Evolutionary conservation across 1,140 invertebrate genomes (phyloP), one percentile per base, ranked within the genome.

Genomic region (Venturia canescens): DNA sequence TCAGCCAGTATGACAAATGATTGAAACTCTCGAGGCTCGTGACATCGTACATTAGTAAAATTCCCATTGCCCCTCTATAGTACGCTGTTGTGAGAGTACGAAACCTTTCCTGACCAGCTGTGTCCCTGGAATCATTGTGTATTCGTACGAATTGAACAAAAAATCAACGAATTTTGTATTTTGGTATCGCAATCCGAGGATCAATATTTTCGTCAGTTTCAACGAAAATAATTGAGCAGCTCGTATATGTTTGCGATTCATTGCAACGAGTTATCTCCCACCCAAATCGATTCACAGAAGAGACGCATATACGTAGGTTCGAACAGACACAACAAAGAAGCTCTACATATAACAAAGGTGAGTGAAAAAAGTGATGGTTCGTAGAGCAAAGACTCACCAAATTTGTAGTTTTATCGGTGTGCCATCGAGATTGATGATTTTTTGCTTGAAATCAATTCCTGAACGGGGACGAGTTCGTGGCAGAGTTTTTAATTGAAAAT

Each of bases 361-460:
- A 63, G 15, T 63, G 5, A 26, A 23, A 26, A 63, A 63, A 63
- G 11, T 13, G 60, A 63, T 63, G 60, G 27, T 7, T 63, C 60
- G 15, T 63, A 27, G 11, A 11, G n/a, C 13, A 1, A 18, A 93
- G 9, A 94, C 96, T 92, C 94, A 97, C 96, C 97, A 98, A 89
- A 98, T 97, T 92, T 98, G 97, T 67, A 97, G 92, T 91, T 97
- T 97, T 79, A 97, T 95, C 76, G 95, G 96, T 75, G 95, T 95
- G 4, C 96, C 96, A 89, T 97, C 96, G 82, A 98, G 91, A 89
- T 97, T 96, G 83, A 97, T 96, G 80, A 97, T 96, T 91, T 97
- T 97, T 90, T 97, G 96, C 92, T 97, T 98, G 89, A 97, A 97
- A 92, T 98, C 97, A 88, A 98, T 97, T 83, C 96, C 96, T 97